Evolutionary conservation across 2,113 vertebrate genomes (phyloP), one percentile per base, ranked within the genome.

Genomic region (Lates calcarifer): DNA sequence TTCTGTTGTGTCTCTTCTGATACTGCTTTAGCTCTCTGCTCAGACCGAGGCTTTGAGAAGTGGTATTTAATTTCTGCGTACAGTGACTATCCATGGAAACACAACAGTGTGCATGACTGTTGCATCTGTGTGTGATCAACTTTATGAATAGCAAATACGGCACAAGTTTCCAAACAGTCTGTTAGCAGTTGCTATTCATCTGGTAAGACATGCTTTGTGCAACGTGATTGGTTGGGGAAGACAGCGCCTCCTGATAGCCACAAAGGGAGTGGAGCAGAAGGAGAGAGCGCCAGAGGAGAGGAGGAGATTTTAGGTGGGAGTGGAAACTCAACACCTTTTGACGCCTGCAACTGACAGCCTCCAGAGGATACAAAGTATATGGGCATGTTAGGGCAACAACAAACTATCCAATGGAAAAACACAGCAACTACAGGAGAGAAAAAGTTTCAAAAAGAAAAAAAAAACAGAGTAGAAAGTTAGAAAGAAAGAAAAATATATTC

Each of bases 231-330:
- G 88, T 5, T 58, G 64, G 22, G 70, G 63, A 66, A 68, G 93
- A 83, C 88, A 92, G 90, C 85, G 83, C 92, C 91, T 88, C 86
- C 85, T 83, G 56, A 87, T 37, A 88, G 74, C 73, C 83, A 81
- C 72, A 67, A 72, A 88, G 84, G 82, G 84, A 89, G 87, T 81
- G 77, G 81, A 77, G 89, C 75, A 73, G 81, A 78, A 62, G 58
- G 83, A 85, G 64, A 72, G 81, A 77, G 82, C 3, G 43, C 74
- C 83, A 83, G 83, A 69, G 22, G 33, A 87, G 79, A 81, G 84
- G 90, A 85, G 82, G 85, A 69, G 85, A 77, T 81, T 81, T 87
- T 58, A 63, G 70, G 53, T 20, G 79, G 83, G 88, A 81, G 82
- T 87, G 88, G 88, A 90, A 90, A 90, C 69, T 86, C 78, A 89